Evolutionary conservation across 2,797 vertebrate species (phyloP), one percentile per base, ranked within the genome.

Genomic region (Muscicapa comitata): DNA sequence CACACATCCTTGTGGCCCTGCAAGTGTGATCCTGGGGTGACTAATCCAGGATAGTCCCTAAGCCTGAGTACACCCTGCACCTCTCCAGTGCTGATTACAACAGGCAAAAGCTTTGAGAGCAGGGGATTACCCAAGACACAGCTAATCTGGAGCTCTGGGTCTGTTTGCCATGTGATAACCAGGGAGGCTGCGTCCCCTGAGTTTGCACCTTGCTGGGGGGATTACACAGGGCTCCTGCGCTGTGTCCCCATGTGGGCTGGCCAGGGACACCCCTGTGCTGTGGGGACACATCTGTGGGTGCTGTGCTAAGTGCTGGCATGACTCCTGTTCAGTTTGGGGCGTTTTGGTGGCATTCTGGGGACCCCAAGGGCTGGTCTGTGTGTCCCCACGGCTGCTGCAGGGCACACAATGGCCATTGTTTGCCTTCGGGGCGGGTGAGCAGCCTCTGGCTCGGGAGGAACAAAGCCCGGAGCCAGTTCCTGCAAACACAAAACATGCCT

Each of bases 381-480:
- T 31, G 45, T 81, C 79, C 71, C 63, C 59, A 11, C 7, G 37
- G 25, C 25, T 24, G 67, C 51, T 19, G 29, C 2, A 1, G 19
- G 14, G 37, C 17, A 8, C 76, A 33, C 57, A 57, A 42, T 28
- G 10, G 20, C 70, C 74, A 40, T 86, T 97, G 96, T 98, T 97
- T 97, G 93, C 84, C 75, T 92, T 94, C 2, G 11, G 72, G 94
- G 87, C 13, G 93, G 93, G 95, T 66, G 76, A 94, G 88, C 77
- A 95, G 97, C 97, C 83, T 88, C 65, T 93, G 93, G 86, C 93
- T 91, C 38, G 24, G 73, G 86, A 97, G 95, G 92, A 95, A 96
- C 96, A 94, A 93, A 97, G 97, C 95, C 79, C 10, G 7, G 85
- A 89, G 91, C 91, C 83, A 37, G 55, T 82, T 95, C 91, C 94